Percentiles rank a stretch among this genome's conserved stretches.
Conservation (phyloP, 2,113 vertebrate species). For the Ceyx cyanopectus region DNA sequence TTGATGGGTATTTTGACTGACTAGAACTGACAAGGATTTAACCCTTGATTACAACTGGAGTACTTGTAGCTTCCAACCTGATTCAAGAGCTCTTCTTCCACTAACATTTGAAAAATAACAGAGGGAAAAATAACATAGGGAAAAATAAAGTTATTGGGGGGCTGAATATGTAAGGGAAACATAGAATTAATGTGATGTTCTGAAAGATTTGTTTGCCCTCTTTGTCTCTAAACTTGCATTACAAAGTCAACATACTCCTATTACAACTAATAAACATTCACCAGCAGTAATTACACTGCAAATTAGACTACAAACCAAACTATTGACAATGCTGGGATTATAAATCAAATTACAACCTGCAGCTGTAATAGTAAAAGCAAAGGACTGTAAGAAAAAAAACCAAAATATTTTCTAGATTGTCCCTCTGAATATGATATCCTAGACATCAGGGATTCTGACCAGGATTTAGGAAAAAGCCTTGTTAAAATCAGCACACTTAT, state of each 20-base stretch:
- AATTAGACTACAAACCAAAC: not conserved
- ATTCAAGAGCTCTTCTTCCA: not conserved
- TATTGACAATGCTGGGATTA: fast-evolving
- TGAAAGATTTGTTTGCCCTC: not conserved
- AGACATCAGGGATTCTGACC: not conserved
- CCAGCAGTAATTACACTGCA: not conserved
- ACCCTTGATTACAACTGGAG: not conserved
- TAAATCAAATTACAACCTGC: not conserved
- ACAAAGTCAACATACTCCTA: not conserved
- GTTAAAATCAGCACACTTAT: not conserved
- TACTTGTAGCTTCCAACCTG: not conserved
- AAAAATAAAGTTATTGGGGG: not conserved
- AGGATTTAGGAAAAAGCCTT: not conserved
- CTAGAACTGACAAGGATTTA: not conserved
- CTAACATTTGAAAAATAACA: too few species aligned
- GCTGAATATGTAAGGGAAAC: not conserved
- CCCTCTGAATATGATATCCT: not conserved
- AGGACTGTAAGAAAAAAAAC: not conserved
- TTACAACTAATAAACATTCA: not conserved
- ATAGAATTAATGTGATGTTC: not conserved
- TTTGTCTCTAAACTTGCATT: not conserved
- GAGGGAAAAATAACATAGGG: not conserved
- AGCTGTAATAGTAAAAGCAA: not conserved
- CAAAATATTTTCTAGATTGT: not conserved
- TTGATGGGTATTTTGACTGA: not conserved